Evolutionary conservation across 2,113 vertebrate species (phyloP).

Genomic region (Ascaphus truei): DNA sequence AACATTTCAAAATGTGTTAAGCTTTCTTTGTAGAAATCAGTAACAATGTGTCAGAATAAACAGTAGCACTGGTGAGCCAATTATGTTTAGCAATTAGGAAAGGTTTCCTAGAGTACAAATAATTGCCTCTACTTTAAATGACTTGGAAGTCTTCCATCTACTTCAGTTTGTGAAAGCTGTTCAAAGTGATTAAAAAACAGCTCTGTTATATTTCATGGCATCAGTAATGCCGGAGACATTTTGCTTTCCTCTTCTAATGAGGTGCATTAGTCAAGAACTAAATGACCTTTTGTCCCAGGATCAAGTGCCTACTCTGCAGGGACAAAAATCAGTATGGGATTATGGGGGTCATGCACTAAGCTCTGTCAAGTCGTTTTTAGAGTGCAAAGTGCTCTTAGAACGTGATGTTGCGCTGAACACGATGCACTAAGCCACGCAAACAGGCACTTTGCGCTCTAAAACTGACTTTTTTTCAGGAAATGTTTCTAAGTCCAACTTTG

Average conservation of each 20-base stretch:
- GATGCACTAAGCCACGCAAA: no score
- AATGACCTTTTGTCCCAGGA: slow-evolving; percentile 61
- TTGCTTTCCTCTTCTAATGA: slow-evolving; percentile 59
- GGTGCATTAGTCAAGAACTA: slow-evolving; percentile 61
- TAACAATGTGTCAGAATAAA: slow-evolving; percentile 11
- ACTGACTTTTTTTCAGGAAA: no score
- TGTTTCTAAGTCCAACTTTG: no score
- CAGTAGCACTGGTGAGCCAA: slow-evolving; percentile 5
- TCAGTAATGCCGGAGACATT: slow-evolving; percentile 46
- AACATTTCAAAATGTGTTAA: background rate
- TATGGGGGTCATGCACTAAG: no score
- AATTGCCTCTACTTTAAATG: slow-evolving; percentile 22
- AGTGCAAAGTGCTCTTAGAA: no score
- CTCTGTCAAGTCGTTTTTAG: no score
- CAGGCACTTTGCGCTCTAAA: no score
- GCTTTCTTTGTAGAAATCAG: background rate
- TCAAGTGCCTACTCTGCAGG: slow-evolving; percentile 60
- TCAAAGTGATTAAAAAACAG: slow-evolving; percentile 45
- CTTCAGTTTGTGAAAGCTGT: background rate
- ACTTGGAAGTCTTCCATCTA: background rate
- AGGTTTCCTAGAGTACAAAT: background rate
- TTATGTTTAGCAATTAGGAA: slow-evolving; percentile 14
- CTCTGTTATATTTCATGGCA: slow-evolving; percentile 46
- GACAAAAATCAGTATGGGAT: slow-evolving; percentile 56
- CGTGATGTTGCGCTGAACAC: no score